Conservation (phyloP, 2,797 vertebrate genomes). For the Parambassis ranga region DNA sequence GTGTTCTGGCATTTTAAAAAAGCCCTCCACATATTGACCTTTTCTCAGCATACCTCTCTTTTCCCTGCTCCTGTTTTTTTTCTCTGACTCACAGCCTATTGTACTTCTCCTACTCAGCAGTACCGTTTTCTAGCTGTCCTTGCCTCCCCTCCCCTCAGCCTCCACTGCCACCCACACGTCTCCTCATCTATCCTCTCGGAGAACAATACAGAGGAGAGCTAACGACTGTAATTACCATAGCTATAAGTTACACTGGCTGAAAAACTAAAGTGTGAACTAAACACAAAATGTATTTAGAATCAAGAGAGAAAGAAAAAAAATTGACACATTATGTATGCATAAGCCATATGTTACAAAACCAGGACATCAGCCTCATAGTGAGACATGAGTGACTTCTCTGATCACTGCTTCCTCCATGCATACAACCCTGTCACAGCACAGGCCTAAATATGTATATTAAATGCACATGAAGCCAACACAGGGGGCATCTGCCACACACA, state of each 20-base stretch:
- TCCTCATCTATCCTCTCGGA: constrained; percentile 65
- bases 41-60: constrained; percentile 52
- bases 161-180: constrained; percentile 67
- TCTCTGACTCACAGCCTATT: constrained; percentile 64
- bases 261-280: not conserved
- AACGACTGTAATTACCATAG: constrained; percentile 51
- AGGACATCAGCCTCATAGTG: constrained; percentile 7
- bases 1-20: constrained; percentile 52
- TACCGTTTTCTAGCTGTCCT: constrained; percentile 52
- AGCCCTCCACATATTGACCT: constrained; percentile 54
- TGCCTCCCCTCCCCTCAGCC: constrained; percentile 41
- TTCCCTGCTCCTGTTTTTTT: constrained; percentile 28
- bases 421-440: not conserved
- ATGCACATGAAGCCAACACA: constrained; percentile 47
- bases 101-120: constrained; percentile 57
- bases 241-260: constrained; percentile 19
- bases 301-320: not conserved
- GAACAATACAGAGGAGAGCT: constrained; percentile 52
- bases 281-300: constrained; percentile 3
- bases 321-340: constrained; percentile 27
- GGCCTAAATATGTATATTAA: constrained; percentile 14
- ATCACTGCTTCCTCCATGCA: not conserved
- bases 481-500: constrained; percentile 48
- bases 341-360: constrained; percentile 21
- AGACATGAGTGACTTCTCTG: constrained; percentile 9